These are phyloP conservation scores for Drosophila austrosaltans DNA, from an alignment of 2,888 invertebrate species.

Conservation along the genomic window DNA sequence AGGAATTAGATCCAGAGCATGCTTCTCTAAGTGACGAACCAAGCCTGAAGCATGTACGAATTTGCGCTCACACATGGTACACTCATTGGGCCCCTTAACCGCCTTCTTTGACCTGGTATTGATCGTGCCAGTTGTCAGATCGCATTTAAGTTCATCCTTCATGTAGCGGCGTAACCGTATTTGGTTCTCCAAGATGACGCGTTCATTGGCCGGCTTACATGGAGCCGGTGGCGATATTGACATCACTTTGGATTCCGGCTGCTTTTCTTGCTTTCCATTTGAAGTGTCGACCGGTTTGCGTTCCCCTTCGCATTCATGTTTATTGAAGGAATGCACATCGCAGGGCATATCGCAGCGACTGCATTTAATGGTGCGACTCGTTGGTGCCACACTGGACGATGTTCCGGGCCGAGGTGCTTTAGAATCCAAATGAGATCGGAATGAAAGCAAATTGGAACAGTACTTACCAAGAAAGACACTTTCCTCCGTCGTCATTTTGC, in stretches of 20 bases:
- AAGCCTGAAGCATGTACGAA: slow-evolving; percentile 83
- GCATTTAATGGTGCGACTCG: slow-evolving; percentile 71
- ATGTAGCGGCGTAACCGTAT: slow-evolving; percentile 81
- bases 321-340: slow-evolving; percentile 63
- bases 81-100: slow-evolving; percentile 80
- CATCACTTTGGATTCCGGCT: not conserved
- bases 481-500: slow-evolving; percentile 27
- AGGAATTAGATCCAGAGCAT: slow-evolving; percentile 81
- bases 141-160: slow-evolving; percentile 82
- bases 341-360: slow-evolving; percentile 76
- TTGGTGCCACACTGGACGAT: not conserved
- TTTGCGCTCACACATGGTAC: slow-evolving; percentile 82
- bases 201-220: slow-evolving; percentile 59
- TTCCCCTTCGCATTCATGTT: slow-evolving; percentile 72
- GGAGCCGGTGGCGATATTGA: not conserved
- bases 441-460: not conserved
- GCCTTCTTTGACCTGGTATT: slow-evolving; percentile 57
- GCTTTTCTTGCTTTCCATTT: not conserved
- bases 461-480: slow-evolving; percentile 22
- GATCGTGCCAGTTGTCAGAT: slow-evolving; percentile 61
- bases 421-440: not conserved
- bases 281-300: slow-evolving; percentile 52
- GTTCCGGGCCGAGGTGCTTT: slow-evolving; percentile 15
- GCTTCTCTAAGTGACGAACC: slow-evolving; percentile 83
- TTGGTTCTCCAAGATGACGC: slow-evolving; percentile 81